Evolutionary conservation across 2,888 invertebrate species (phyloP).

Genomic region (Esperia sulphurella): DNA sequence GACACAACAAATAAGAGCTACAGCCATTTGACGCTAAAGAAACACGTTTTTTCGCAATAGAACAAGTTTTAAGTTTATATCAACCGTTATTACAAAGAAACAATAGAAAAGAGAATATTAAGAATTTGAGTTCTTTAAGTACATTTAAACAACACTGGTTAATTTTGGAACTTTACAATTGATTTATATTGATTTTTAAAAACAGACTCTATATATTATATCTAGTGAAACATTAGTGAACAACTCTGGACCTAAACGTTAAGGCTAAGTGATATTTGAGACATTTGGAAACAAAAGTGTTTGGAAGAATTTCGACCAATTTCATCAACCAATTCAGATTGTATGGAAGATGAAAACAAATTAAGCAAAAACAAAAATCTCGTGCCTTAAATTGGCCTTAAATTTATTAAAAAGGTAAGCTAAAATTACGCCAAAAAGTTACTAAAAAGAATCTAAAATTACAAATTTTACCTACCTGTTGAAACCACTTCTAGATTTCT

Average conservation of each 20-base stretch:
- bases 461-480: constrained; percentile 74
- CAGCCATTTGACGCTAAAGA: constrained; percentile 80
- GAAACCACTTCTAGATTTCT: constrained; percentile 73
- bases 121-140: constrained; percentile 73
- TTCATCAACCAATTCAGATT: constrained; percentile 67
- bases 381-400: constrained; percentile 81
- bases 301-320: constrained; percentile 71
- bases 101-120: constrained; percentile 79
- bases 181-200: constrained; percentile 74
- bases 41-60: constrained; percentile 81
- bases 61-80: constrained; percentile 80
- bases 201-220: constrained; percentile 71
- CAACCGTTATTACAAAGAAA: constrained; percentile 78
- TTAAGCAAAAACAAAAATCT: constrained; percentile 47
- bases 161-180: constrained; percentile 76
- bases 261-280: constrained; percentile 75
- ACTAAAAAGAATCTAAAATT: constrained; percentile 66
- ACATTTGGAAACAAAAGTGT: constrained; percentile 62
- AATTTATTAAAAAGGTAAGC: constrained; percentile 76
- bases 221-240: constrained; percentile 70
- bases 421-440: constrained; percentile 59
- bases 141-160: constrained; percentile 79
- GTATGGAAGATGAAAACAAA: constrained; percentile 62
- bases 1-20: constrained; percentile 61
- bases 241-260: constrained; percentile 67